Evolutionary conservation across 2,797 vertebrate species (phyloP).

Genomic region (Sparus aurata): DNA sequence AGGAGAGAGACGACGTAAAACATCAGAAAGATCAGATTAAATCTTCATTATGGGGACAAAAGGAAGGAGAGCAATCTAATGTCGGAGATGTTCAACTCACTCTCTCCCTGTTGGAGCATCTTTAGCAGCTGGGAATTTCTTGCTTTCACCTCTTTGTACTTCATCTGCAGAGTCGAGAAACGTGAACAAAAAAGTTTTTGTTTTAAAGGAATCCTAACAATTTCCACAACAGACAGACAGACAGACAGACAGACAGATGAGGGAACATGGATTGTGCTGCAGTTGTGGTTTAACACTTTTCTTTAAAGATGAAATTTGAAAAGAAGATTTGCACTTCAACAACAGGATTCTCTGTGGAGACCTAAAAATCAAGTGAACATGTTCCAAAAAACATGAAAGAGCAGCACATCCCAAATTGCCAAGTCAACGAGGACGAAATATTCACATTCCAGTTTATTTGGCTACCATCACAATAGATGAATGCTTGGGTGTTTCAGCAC

Average conservation of each 20-base stretch:
- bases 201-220: background rate
- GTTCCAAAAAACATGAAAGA: too few species aligned
- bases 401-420: too few species aligned
- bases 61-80: background rate
- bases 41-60: background rate
- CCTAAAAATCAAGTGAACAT: too few species aligned
- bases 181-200: background rate
- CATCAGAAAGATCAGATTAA: background rate
- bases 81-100: slow-evolving; percentile 84
- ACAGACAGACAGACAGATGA: background rate
- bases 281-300: background rate
- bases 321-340: too few species aligned
- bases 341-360: too few species aligned
- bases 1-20: slow-evolving; percentile 26
- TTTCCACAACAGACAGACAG: background rate
- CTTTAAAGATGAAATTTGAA: too few species aligned
- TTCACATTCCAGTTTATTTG: too few species aligned
- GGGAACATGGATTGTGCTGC: background rate
- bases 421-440: too few species aligned
- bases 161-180: slow-evolving; percentile 79
- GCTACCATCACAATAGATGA: too few species aligned
- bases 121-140: slow-evolving; percentile 94
- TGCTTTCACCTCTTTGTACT: slow-evolving; percentile 96
- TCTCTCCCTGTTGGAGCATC: slow-evolving; percentile 97
- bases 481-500: too few species aligned